Conservation (phyloP, 2,113 vertebrate species). For the Sterrhoptilus dennistouni region DNA sequence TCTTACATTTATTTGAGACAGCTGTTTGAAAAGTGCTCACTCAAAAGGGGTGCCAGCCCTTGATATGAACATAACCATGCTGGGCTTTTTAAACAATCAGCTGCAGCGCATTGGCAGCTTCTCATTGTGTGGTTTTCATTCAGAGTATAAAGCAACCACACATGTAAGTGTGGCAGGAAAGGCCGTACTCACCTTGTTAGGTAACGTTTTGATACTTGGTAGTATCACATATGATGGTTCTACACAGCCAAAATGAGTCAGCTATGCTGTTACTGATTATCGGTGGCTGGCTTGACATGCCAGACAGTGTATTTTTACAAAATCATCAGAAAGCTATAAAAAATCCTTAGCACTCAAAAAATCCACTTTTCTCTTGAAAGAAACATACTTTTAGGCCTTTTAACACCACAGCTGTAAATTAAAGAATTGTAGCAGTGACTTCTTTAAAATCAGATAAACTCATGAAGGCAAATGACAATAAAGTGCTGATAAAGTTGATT, state of each 20-base stretch:
- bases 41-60: background rate
- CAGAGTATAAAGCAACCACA: background rate
- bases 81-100: background rate
- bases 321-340: background rate
- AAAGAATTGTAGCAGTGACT: background rate
- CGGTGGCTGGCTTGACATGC: accelerated
- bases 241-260: background rate
- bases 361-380: background rate
- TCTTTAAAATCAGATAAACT: background rate
- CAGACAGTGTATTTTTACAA: background rate
- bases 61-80: background rate
- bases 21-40: background rate
- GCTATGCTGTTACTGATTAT: background rate
- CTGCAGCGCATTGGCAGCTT: background rate
- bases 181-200: background rate
- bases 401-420: background rate
- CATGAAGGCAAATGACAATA: background rate
- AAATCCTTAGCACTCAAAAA: background rate
- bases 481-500: background rate
- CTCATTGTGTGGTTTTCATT: background rate
- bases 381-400: background rate
- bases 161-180: background rate
- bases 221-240: background rate
- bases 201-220: background rate
- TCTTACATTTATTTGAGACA: background rate